A percentile compares a stretch with the other conserved stretches of the same genome.
Evolutionary conservation across 2,888 invertebrate species (phyloP).

Genomic region (Phyllotreta cruciferae): DNA sequence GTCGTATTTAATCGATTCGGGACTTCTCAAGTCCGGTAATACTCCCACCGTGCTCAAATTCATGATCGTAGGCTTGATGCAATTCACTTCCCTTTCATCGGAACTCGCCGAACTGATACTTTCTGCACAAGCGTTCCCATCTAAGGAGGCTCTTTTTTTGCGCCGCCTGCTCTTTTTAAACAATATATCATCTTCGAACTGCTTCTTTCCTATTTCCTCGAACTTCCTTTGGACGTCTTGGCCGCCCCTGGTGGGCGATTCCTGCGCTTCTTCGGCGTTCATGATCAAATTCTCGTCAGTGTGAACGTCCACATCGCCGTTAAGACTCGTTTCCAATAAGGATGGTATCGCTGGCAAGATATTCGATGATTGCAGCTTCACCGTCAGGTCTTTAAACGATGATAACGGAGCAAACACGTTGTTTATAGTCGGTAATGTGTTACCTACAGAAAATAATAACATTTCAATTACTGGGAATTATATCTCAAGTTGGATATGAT

Average conservation of each 20-base stretch:
- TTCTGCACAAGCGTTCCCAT: conserved; percentile 30
- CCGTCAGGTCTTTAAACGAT: conserved; percentile 54
- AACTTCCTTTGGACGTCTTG: conserved; percentile 60
- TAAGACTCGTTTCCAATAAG: conserved; percentile 46
- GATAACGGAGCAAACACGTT: conserved; percentile 44
- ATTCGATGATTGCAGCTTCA: conserved; percentile 54
- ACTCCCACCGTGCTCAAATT: conserved; percentile 61
- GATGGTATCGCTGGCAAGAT: conserved; percentile 53
- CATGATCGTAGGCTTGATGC: conserved; percentile 59
- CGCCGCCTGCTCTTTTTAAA: conserved; percentile 68
- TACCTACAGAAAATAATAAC: too few relatives aligned
- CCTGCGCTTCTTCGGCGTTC: conserved; percentile 79
- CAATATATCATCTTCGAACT: conserved; percentile 74
- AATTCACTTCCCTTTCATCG: conserved; percentile 50
- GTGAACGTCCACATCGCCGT: conserved; percentile 51
- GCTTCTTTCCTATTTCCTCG: conserved; percentile 75
- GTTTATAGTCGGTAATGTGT: conserved; percentile 25
- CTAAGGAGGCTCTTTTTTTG: conserved; percentile 56
- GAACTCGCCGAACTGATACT: conserved; percentile 55
- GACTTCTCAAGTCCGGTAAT: conserved; percentile 66
- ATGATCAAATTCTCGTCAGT: conserved; percentile 62
- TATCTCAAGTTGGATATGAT: too few relatives aligned
- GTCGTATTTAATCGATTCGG: conserved; percentile 72
- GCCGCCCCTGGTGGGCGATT: conserved; percentile 69
- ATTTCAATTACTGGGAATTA: too few relatives aligned